Conservation (phyloP, 2,888 invertebrate species). For the Apodemia duryi region DNA sequence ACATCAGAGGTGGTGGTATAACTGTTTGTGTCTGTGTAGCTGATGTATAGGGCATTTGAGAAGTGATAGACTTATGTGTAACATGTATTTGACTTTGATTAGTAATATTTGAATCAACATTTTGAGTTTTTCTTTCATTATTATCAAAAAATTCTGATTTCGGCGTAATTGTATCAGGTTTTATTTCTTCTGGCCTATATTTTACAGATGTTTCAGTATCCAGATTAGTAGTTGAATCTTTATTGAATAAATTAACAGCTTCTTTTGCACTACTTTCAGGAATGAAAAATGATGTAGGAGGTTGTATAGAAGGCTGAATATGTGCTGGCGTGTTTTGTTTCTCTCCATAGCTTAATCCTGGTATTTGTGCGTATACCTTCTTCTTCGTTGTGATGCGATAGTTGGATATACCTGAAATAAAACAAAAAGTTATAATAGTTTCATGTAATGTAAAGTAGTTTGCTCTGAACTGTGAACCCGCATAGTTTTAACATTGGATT, state of each 20-base stretch:
- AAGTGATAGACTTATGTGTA: neutral
- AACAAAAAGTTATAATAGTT: conserved; percentile 21
- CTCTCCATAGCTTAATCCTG: conserved; percentile 81
- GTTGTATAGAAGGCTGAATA: neutral
- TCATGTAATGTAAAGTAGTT: no score
- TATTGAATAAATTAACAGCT: neutral
- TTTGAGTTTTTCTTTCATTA: neutral
- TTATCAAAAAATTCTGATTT: neutral
- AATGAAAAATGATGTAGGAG: neutral
- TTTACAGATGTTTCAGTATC: neutral
- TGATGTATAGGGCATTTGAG: conserved; percentile 29
- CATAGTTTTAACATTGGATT: no score
- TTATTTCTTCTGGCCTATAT: neutral
- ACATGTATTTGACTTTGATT: neutral
- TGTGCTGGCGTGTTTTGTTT: conserved; percentile 23
- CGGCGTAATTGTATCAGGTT: neutral
- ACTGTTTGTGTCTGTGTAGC: conserved; percentile 22
- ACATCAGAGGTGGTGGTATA: conserved; percentile 69
- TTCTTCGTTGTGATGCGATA: conserved; percentile 85
- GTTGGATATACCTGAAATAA: conserved; percentile 64
- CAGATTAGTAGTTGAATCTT: neutral
- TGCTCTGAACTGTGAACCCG: no score
- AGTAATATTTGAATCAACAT: neutral
- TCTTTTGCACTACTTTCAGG: neutral
- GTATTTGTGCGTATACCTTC: conserved; percentile 87